A percentile compares a stretch with the other conserved stretches of the same genome.
Evolutionary conservation across 2,113 vertebrate species (phyloP).

Genomic region (Pagrus major): DNA sequence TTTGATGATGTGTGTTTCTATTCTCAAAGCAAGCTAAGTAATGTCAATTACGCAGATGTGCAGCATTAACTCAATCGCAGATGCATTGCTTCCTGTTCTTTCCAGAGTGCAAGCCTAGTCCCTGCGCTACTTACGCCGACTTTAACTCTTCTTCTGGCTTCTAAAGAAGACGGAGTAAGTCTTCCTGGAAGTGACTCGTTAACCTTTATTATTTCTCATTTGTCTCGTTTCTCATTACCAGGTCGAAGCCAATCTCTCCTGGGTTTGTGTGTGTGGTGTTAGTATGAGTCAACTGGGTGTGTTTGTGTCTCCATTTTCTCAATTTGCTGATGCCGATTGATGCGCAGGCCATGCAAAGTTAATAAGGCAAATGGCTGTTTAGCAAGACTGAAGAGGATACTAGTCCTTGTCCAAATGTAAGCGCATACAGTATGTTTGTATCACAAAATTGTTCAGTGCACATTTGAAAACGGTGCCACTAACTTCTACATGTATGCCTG

Average conservation of each 20-base stretch:
- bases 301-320: constrained; percentile 20
- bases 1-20: constrained; percentile 13
- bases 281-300: constrained; percentile 38
- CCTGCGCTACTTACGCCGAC: constrained; percentile 18
- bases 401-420: constrained; percentile 77
- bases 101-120: constrained; percentile 9
- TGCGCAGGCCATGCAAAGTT: constrained; percentile 67
- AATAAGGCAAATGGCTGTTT: constrained; percentile 84
- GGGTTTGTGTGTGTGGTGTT: constrained; percentile 11
- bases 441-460: constrained; percentile 1
- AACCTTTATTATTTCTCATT: constrained; percentile 25
- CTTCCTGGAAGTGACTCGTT: constrained; percentile 7
- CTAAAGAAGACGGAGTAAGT: not conserved
- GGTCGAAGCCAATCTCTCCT: constrained; percentile 22
- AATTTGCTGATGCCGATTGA: constrained; percentile 74
- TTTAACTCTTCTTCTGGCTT: constrained; percentile 15
- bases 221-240: constrained; percentile 13
- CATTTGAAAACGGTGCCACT: not conserved
- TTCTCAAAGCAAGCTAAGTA: constrained; percentile 29
- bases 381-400: constrained; percentile 76
- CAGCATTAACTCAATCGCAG: constrained; percentile 50
- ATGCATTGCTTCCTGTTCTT: constrained; percentile 56
- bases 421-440: not conserved
- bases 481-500: not conserved
- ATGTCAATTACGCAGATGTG: constrained; percentile 38